A percentile compares a stretch with the other conserved stretches of the same genome.
These are phyloP conservation scores for Ormyrus rosae DNA, from an alignment of 2,888 invertebrate genomes.

Conservation along the genomic window DNA sequence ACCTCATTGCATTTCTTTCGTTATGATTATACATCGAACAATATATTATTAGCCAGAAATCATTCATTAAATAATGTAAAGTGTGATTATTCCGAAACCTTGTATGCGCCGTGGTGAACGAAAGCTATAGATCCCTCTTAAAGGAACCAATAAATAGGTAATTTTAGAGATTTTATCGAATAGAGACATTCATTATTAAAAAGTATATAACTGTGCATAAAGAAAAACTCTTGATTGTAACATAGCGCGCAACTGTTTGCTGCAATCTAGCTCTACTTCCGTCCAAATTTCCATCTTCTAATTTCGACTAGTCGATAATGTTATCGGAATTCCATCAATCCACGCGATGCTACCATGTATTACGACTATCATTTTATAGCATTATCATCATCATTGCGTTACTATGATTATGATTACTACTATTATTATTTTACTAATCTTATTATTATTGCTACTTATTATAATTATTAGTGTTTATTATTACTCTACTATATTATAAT, in stretches of 20 bases:
- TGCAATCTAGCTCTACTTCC: constrained; percentile 54
- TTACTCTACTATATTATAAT: constrained; percentile 34
- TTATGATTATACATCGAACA: constrained; percentile 45
- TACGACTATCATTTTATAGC: constrained; percentile 42
- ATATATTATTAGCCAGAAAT: constrained; percentile 34
- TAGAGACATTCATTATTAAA: constrained; percentile 48
- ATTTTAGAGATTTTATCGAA: constrained; percentile 48
- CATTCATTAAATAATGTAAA: constrained; percentile 47
- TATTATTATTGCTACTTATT: constrained; percentile 30
- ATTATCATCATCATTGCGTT: constrained; percentile 28
- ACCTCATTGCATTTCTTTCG: constrained; percentile 39
- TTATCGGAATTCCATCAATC: constrained; percentile 32
- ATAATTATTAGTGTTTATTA: constrained; percentile 14
- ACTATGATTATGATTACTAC: constrained; percentile 14
- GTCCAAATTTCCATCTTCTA: constrained; percentile 52
- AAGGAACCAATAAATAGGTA: constrained; percentile 46
- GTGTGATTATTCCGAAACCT: constrained; percentile 44
- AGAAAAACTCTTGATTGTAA: constrained; percentile 49
- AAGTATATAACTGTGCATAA: constrained; percentile 50
- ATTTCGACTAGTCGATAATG: constrained; percentile 39
- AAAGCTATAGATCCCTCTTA: constrained; percentile 48
- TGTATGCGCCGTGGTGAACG: constrained; percentile 50
- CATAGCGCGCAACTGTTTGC: constrained; percentile 53
- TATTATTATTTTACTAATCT: constrained; percentile 15
- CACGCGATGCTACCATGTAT: constrained; percentile 39